A percentile compares a stretch with the other conserved stretches of the same genome.
Evolutionary conservation across 2,888 invertebrate genomes (phyloP).

Genomic region (Diarsia dahlii): DNA sequence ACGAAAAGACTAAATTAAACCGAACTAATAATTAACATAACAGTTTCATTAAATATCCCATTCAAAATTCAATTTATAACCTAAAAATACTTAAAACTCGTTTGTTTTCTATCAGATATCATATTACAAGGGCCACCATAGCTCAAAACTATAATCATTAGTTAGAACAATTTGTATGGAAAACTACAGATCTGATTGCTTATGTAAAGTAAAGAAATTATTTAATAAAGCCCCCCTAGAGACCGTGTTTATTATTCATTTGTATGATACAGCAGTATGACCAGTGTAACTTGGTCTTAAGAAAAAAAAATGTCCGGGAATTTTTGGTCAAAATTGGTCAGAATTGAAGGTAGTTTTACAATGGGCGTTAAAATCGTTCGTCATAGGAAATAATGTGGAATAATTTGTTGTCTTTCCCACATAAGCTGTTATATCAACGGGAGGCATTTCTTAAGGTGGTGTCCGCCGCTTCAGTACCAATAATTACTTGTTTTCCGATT

Average conservation of each 20-base stretch:
- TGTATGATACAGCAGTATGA: constrained; percentile 59
- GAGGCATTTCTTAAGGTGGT: constrained; percentile 63
- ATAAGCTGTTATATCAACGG: constrained; percentile 72
- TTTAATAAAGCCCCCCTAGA: constrained; percentile 82
- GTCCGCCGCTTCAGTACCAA: constrained; percentile 24
- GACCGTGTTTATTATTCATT: constrained; percentile 76
- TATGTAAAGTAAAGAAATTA: constrained; percentile 74
- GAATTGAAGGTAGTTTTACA: constrained; percentile 49
- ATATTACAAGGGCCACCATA: constrained; percentile 74
- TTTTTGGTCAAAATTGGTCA: not conserved
- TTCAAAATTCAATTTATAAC: constrained; percentile 68
- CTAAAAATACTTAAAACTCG: constrained; percentile 66
- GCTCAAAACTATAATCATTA: constrained; percentile 75
- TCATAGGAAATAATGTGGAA: constrained; percentile 69
- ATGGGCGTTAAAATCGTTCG: constrained; percentile 64
- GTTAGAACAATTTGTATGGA: constrained; percentile 81
- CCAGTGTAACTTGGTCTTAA: constrained; percentile 24
- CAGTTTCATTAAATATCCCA: constrained; percentile 50
- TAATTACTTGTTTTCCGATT: constrained; percentile 61
- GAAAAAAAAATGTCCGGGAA: not conserved
- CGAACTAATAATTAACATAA: constrained; percentile 38
- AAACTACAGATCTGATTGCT: constrained; percentile 63
- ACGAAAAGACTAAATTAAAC: constrained; percentile 8
- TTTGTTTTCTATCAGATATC: constrained; percentile 79
- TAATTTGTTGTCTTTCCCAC: constrained; percentile 83